Conservation (phyloP, 2,113 vertebrate species). For the Megaptera novaeangliae region DNA sequence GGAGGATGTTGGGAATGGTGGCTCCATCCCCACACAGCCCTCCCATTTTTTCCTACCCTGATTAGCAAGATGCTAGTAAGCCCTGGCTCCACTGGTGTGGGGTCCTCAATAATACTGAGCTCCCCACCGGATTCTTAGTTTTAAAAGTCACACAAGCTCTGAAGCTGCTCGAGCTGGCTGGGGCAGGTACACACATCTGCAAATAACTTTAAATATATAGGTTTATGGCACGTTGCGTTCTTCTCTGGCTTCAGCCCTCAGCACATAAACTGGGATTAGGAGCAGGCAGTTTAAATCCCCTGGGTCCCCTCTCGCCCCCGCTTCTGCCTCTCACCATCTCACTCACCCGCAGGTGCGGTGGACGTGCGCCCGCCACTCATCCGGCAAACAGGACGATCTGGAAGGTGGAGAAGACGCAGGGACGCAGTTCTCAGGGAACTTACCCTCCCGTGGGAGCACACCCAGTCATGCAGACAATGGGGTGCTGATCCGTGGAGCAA, state of each 20-base stretch:
- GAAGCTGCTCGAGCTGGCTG: not conserved
- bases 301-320: not conserved
- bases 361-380: not conserved
- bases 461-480: not conserved
- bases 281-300: not conserved
- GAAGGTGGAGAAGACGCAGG: not conserved
- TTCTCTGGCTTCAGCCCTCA: not conserved
- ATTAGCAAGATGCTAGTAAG: not conserved
- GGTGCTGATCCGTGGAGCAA: not conserved
- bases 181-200: not conserved
- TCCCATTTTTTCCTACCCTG: not conserved
- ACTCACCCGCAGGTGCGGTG: not conserved
- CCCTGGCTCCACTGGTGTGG: not conserved
- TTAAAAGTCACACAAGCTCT: not conserved
- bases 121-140: not conserved
- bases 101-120: not conserved
- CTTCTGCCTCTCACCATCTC: not conserved
- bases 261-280: not conserved
- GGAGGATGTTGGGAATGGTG: not conserved
- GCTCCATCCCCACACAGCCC: not conserved
- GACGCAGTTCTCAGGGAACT: not conserved
- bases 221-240: not conserved
- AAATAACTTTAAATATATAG: not conserved
- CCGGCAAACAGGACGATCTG: rapidly evolving
- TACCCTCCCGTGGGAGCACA: not conserved